Evolutionary conservation across 1,140 invertebrate species (phyloP).

Genomic region (Nixonia krombeini): DNA sequence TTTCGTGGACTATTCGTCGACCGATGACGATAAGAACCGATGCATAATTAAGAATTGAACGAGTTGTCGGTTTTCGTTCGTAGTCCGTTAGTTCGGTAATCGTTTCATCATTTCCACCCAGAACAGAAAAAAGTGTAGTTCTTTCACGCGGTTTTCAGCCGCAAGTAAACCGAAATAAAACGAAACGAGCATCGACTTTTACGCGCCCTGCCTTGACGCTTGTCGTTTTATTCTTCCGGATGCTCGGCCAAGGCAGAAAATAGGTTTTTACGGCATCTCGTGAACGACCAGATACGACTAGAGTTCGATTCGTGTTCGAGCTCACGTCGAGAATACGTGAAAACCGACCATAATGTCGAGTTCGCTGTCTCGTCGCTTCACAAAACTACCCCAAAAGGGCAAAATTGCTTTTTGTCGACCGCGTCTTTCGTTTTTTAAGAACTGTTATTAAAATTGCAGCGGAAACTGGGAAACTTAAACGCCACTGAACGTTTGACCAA

Average conservation of each 20-base stretch:
- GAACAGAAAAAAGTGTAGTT: constrained; percentile 24
- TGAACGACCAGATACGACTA: constrained; percentile 46
- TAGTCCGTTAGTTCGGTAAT: no score
- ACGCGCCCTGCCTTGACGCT: constrained; percentile 23
- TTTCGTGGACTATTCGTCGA: no score
- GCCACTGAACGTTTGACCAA: no score
- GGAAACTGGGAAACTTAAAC: no score
- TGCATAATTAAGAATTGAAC: no score
- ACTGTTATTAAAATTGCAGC: constrained; percentile 29
- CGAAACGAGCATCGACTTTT: constrained; percentile 49
- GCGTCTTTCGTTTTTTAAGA: constrained; percentile 13
- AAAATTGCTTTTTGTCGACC: constrained; percentile 39
- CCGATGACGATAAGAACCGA: no score
- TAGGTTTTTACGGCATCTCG: constrained; percentile 50
- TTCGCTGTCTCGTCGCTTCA: constrained; percentile 42
- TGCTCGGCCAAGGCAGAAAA: constrained; percentile 44
- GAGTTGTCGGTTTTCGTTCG: no score
- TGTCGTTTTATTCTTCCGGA: constrained; percentile 45
- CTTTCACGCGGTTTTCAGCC: constrained; percentile 20
- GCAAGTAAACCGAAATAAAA: constrained; percentile 49
- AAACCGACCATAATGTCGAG: constrained; percentile 43
- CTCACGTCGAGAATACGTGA: constrained; percentile 47
- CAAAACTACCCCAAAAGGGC: constrained; percentile 28
- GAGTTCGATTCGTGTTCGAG: constrained; percentile 46
- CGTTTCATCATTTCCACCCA: constrained; percentile 35